Evolutionary conservation across 2,113 vertebrate genomes (phyloP).

Genomic region (Hiodon alosoides): DNA sequence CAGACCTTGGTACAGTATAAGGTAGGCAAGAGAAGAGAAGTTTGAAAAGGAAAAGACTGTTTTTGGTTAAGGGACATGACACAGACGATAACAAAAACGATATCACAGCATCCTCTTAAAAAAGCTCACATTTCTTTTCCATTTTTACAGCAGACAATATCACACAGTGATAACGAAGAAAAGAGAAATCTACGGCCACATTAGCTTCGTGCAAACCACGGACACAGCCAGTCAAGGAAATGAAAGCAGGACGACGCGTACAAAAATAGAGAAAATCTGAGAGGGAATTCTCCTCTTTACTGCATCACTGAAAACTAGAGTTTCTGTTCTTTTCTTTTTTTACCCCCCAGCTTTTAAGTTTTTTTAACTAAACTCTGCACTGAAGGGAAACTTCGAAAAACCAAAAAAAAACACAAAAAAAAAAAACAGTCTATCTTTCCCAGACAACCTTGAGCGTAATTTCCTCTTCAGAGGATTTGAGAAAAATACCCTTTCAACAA

Average conservation of each 20-base stretch:
- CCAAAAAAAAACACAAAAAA: no score
- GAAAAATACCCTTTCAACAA: slow-evolving; percentile 27
- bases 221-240: slow-evolving; percentile 62
- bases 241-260: slow-evolving; percentile 63
- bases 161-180: slow-evolving; percentile 67
- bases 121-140: slow-evolving; percentile 49
- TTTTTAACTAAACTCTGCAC: slow-evolving; percentile 28
- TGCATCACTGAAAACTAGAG: slow-evolving; percentile 41
- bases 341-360: not conserved
- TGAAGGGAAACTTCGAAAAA: slow-evolving; percentile 40
- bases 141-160: slow-evolving; percentile 58
- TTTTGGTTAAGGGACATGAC: slow-evolving; percentile 38
- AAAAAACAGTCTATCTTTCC: slow-evolving; percentile 43
- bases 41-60: slow-evolving; percentile 18
- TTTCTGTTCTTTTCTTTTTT: slow-evolving; percentile 29
- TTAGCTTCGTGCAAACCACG: slow-evolving; percentile 67
- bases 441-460: slow-evolving; percentile 31
- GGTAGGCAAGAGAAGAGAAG: slow-evolving; percentile 28
- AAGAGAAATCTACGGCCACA: slow-evolving; percentile 61
- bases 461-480: slow-evolving; percentile 39
- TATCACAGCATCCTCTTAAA: slow-evolving; percentile 60
- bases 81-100: slow-evolving; percentile 45
- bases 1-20: slow-evolving; percentile 38
- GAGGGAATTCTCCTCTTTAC: slow-evolving; percentile 48
- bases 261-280: slow-evolving; percentile 68